Percentiles rank a stretch among this genome's conserved stretches.
phyloP scores from a whole-genome alignment of 2,797 vertebrate genomes.

The Borostomias antarcticus region DNA sequence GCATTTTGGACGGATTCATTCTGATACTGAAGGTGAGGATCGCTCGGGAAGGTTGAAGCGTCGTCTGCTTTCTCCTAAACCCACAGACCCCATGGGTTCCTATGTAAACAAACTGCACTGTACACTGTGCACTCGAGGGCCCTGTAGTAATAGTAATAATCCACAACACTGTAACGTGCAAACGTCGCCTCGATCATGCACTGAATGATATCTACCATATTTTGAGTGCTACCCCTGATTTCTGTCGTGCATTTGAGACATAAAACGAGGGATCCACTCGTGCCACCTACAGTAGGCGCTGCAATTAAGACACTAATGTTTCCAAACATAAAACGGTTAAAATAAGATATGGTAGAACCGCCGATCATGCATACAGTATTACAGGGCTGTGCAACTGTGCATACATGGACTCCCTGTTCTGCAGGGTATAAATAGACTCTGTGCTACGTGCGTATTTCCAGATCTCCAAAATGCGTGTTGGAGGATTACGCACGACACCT shows the following conservation, averaged over 20 bases:
- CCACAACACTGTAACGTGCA: not conserved
- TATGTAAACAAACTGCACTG: conserved; percentile 37
- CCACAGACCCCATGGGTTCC: conserved; percentile 2
- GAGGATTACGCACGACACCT: conserved; percentile 30
- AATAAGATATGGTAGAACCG: not conserved
- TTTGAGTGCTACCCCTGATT: conserved; percentile 1
- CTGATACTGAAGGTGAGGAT: not conserved
- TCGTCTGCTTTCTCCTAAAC: not conserved
- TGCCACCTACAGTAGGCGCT: conserved; percentile 11
- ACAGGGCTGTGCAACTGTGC: not conserved
- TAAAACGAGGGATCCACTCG: not conserved
- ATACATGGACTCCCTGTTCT: not conserved
- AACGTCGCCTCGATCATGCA: not conserved
- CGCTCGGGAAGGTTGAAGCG: not conserved
- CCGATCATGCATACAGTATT: too few relatives aligned
- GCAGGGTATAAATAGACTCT: not conserved
- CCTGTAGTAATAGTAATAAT: conserved; percentile 21
- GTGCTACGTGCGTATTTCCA: conserved; percentile 18
- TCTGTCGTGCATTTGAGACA: not conserved
- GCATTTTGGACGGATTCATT: too few relatives aligned
- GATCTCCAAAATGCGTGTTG: conserved; percentile 41
- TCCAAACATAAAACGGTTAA: not conserved
- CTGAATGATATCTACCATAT: not conserved
- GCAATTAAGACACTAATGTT: not conserved
- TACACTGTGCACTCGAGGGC: not conserved